Evolutionary conservation across 2,113 vertebrate genomes (phyloP), one percentile per base, ranked within the genome.

Genomic region (Engystomops pustulosus): DNA sequence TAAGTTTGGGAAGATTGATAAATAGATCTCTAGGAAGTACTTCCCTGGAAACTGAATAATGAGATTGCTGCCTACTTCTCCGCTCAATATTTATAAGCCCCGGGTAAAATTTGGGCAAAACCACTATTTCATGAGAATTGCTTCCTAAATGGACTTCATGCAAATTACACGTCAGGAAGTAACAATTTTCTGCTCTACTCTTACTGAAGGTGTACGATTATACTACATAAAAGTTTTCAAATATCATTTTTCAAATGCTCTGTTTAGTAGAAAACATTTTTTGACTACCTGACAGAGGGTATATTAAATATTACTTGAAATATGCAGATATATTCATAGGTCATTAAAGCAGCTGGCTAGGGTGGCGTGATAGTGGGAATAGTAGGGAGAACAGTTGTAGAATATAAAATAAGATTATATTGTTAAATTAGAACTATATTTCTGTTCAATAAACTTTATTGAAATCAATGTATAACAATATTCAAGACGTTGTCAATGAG

Each of bases 31-130:
- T 17, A 55, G 49, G 12, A 38, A 49, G 51, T 30, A 3, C 51
- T 53, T 77, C 74, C 32, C 74, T 38, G 25, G 32, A 14, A 53
- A 20, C n/a, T 36, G 18, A 32, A 74, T 51, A 34, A 76, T 76
- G 32, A 51, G 27, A 76, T 34, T 76, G 47, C 72, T 53, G 30
- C 30, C 27, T 47, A 51, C 32, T 36, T 38, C 10, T 36, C 49
- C 23, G 30, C 10, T 38, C 4, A 41, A 76, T 58, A 58, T 77
- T 77, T 36, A n/a, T 25, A 25, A 23, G 36, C n/a, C 74, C 18
- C 74, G 18, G 51, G 32, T 76, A 25, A 76, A 3, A 51, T 12
- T 41, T 76, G 74, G 74, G 47, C 30, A 55, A 55, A 36, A 15
- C 74, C 32, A n/a, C 74, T 55, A 36, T 6, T 23, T 75, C 69